Base-by-base conservation (phyloP, 1,140 invertebrate genomes). In the Drosophila grimshawi region DNA sequence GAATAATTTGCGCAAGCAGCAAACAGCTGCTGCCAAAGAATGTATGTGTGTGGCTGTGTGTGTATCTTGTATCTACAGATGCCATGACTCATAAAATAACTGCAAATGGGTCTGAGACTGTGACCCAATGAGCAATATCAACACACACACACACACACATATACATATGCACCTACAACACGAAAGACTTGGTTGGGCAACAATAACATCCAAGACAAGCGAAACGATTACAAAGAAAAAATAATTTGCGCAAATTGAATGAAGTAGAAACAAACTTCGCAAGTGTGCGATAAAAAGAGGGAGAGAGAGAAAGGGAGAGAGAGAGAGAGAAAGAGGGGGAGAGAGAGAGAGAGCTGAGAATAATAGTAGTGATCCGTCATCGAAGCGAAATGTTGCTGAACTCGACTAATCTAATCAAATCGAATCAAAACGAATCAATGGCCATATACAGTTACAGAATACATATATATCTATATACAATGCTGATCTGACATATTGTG, bases 401-500 rank as follows among this genome's bases (percentile, higher is more conserved):
- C 79, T 82, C 71, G 27, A 68, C 80, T 83, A 86, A 86, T 86
- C 82, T 81, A 85, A 85, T 85, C 78, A 78, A 85, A 85, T 85
- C 81, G 72, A 83, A 83, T 83, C 82, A 82, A 86, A 86, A 88
- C 82, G 67, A 86, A 81, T 86, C 82, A 78, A 82, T 74, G 76
- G 70, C 69, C 63, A 48, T 74, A 48, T 81, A 73, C 11, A 35
- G 53, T 81, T 77, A 65, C 68, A 10, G 27, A 68, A 30, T 5
- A 33, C 45, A 45, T 19, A 35, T 72, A 19, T 30, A n/a, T n/a
- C n/a, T n/a, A 48, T 6, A 41, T 10, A 43, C 4, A 8, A 39
- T 4, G 7, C 1, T 4, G 27, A 7, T 49, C 53, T 33, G 61
- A 43, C 39, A 78, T 52, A 80, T 76, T 73, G 64, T 73, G 81